These are phyloP conservation scores for Cerceris ruficornis DNA, from an alignment of 2,888 invertebrate species.

Conservation along the genomic window DNA sequence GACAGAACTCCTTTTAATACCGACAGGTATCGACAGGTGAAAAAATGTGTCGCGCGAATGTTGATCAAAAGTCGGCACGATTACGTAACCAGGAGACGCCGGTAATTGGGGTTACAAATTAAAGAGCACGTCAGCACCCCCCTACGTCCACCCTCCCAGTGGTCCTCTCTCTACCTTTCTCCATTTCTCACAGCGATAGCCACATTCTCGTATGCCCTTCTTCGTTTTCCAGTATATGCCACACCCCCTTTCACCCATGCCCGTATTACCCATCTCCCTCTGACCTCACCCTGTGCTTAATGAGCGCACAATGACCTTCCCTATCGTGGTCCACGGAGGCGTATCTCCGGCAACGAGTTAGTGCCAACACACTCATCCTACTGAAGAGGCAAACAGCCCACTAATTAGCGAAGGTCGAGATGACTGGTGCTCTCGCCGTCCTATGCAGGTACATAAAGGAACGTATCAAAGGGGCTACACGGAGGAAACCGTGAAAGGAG, in stretches of 20 bases:
- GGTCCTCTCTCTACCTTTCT: conserved; percentile 8
- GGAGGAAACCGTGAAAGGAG: too few species aligned
- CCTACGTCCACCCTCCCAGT: too few species aligned
- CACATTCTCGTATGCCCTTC: conserved; percentile 20
- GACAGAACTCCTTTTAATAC: too few species aligned
- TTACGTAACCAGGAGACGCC: conserved; percentile 1
- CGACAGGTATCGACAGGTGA: too few species aligned
- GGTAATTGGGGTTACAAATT: conserved; percentile 18
- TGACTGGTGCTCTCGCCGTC: conserved; percentile 39
- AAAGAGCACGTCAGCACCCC: conserved; percentile 26
- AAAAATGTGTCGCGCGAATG: not conserved
- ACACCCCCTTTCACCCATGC: not conserved
- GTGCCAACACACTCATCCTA: conserved; percentile 45
- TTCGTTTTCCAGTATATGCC: not conserved
- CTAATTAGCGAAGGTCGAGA: conserved; percentile 70
- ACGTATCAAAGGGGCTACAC: conserved; percentile 28
- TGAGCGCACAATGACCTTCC: conserved; percentile 63
- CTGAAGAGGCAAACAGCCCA: conserved; percentile 64
- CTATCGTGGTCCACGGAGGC: conserved; percentile 53
- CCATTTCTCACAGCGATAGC: conserved; percentile 7
- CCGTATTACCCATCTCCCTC: conserved; percentile 16
- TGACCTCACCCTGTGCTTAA: conserved; percentile 53
- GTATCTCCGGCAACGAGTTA: conserved; percentile 64
- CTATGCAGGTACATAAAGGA: conserved; percentile 23
- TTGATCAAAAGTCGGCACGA: conserved; percentile 1